Conservation (phyloP, 1,140 invertebrate species). For the Tyrophagus putrescentiae region DNA sequence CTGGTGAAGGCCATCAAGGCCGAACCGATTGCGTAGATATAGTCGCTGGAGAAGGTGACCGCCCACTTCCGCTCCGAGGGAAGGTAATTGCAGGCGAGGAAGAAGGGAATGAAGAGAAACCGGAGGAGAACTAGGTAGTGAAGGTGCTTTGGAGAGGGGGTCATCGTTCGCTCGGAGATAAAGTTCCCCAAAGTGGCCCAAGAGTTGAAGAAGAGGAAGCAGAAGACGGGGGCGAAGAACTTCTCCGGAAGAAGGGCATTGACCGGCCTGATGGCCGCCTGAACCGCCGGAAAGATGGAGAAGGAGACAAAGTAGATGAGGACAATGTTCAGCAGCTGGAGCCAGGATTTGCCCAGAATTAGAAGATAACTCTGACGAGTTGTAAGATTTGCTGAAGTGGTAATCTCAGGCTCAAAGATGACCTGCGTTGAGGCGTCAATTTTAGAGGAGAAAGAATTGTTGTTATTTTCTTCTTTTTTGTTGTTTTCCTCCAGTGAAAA, state of each 20-base stretch:
- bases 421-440: neutral
- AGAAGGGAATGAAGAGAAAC: constrained; percentile 67
- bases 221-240: constrained; percentile 59
- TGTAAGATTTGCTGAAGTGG: too few species aligned
- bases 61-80: constrained; percentile 47
- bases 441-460: neutral
- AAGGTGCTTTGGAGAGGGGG: constrained; percentile 61
- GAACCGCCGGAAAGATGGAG: constrained; percentile 72
- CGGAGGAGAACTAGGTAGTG: constrained; percentile 62
- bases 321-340: constrained; percentile 84
- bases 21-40: constrained; percentile 58
- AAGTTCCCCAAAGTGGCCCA: constrained; percentile 81
- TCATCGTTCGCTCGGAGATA: constrained; percentile 55
- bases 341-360: constrained; percentile 39
- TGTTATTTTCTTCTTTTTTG: neutral
- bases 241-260: constrained; percentile 25
- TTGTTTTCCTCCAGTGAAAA: too few species aligned
- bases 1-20: constrained; percentile 63
- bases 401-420: neutral
- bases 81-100: constrained; percentile 76
- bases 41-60: constrained; percentile 65
- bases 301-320: constrained; percentile 84
- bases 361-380: neutral
- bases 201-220: constrained; percentile 86
- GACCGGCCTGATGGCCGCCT: constrained; percentile 44